A percentile compares a stretch with the other conserved stretches of the same genome.
phyloP scores from a whole-genome alignment of 2,113 vertebrate genomes.

The Ciconia stormi region DNA sequence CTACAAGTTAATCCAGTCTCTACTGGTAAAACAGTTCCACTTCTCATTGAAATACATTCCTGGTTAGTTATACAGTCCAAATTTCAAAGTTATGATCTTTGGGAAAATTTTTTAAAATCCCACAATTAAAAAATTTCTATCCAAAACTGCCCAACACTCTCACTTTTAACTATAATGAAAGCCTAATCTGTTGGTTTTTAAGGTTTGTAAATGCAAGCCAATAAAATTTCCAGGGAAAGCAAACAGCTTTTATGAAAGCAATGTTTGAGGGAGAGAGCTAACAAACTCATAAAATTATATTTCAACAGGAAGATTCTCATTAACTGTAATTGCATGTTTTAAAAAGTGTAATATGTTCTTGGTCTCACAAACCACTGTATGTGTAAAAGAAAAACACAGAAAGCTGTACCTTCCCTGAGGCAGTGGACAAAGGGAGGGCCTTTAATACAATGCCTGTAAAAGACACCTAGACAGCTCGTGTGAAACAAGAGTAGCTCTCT shows the following conservation, averaged over 20 bases:
- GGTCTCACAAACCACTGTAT: not conserved
- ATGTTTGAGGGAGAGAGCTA: not conserved
- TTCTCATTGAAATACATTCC: not conserved
- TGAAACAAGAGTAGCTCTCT: not conserved
- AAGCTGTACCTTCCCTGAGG: not conserved
- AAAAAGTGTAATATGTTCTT: not conserved
- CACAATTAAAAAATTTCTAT: not conserved
- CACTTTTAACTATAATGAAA: not conserved
- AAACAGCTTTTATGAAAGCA: not conserved
- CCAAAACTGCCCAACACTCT: not conserved
- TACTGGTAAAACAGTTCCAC: not conserved
- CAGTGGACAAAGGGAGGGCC: not conserved
- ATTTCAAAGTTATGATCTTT: not conserved
- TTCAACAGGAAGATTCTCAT: not conserved
- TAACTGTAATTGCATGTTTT: not conserved
- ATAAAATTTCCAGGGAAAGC: not conserved
- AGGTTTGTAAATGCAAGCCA: not conserved
- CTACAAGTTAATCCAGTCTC: not conserved
- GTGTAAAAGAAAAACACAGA: not conserved
- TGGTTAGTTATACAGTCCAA: not conserved
- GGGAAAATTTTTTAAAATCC: not conserved
- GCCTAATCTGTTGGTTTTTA: not conserved
- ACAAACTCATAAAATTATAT: not conserved
- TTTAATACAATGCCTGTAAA: not conserved
- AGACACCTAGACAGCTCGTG: not conserved